phyloP scores from a whole-genome alignment of 2,113 vertebrate genomes.

The Nothoprocta perdicaria region DNA sequence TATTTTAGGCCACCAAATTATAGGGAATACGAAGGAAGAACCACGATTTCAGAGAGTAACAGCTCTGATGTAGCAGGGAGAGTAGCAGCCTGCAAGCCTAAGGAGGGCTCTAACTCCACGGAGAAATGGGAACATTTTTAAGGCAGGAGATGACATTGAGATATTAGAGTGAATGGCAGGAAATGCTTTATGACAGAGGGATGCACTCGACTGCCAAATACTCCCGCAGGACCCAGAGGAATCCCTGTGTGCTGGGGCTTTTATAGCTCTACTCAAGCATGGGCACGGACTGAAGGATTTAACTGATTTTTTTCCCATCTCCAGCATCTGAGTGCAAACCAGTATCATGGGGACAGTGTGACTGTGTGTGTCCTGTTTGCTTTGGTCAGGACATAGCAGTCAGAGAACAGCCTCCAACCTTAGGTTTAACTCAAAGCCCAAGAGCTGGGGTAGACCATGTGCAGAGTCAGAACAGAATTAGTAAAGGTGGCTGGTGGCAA shows the following conservation, averaged over 20 bases:
- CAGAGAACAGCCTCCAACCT: neutral
- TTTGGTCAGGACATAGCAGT: neutral
- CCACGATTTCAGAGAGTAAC: slow-evolving; percentile 15
- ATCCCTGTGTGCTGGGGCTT: neutral
- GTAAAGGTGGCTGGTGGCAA: neutral
- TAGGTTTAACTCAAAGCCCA: neutral
- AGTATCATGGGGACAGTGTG: neutral
- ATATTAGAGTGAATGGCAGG: slow-evolving; percentile 22
- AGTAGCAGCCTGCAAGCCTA: neutral
- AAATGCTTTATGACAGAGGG: slow-evolving; percentile 16
- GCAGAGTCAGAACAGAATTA: neutral
- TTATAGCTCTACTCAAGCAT: neutral
- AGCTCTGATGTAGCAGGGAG: slow-evolving; percentile 41
- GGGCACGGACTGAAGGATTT: neutral
- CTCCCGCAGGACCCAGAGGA: neutral
- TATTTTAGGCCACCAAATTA: neutral
- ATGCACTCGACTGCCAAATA: neutral
- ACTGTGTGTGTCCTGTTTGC: neutral
- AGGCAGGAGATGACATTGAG: slow-evolving; percentile 19
- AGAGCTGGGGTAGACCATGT: neutral
- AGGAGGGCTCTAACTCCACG: neutral
- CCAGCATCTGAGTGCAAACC: rapidly evolving
- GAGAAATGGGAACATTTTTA: slow-evolving; percentile 8
- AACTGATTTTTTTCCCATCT: neutral
- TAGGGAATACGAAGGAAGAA: neutral